Percentiles rank a stretch among this genome's conserved stretches.
These are phyloP conservation scores for Amblyraja radiata DNA, from an alignment of 2,797 vertebrate species.

Conservation along the genomic window DNA sequence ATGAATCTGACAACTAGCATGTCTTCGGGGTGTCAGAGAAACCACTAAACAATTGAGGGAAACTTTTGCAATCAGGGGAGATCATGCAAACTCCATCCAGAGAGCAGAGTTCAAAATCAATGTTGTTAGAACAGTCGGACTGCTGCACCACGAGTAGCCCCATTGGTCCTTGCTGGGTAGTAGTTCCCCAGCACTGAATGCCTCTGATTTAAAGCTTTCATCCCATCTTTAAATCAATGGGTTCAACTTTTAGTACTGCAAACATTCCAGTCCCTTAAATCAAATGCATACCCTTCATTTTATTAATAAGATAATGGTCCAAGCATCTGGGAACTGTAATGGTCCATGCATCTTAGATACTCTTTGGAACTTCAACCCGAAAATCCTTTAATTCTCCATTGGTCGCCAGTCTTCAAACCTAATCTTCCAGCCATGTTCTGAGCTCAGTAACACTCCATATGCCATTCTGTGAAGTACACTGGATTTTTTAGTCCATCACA, in stretches of 20 bases:
- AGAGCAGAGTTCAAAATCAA: too few species aligned
- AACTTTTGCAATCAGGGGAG: too few species aligned
- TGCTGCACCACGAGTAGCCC: too few species aligned
- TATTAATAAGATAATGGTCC: not conserved
- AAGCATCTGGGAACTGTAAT: not conserved
- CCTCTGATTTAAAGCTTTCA: not conserved
- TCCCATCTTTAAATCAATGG: not conserved
- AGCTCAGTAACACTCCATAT: not conserved
- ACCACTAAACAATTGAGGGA: too few species aligned
- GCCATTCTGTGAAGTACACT: not conserved
- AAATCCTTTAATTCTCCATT: not conserved
- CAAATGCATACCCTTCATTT: not conserved
- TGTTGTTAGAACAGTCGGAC: too few species aligned
- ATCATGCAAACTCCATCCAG: too few species aligned
- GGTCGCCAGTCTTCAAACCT: not conserved
- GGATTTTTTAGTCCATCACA: not conserved
- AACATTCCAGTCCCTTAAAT: not conserved
- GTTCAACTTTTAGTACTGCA: not conserved
- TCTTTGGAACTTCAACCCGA: not conserved
- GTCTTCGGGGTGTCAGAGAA: too few species aligned
- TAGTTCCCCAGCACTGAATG: not conserved
- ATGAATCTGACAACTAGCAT: too few species aligned
- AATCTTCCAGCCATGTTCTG: too few species aligned
- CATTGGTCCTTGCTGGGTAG: too few species aligned
- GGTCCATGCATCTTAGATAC: not conserved